Evolutionary conservation across 1,140 invertebrate genomes (phyloP).

Genomic region (Danaus plexippus): DNA sequence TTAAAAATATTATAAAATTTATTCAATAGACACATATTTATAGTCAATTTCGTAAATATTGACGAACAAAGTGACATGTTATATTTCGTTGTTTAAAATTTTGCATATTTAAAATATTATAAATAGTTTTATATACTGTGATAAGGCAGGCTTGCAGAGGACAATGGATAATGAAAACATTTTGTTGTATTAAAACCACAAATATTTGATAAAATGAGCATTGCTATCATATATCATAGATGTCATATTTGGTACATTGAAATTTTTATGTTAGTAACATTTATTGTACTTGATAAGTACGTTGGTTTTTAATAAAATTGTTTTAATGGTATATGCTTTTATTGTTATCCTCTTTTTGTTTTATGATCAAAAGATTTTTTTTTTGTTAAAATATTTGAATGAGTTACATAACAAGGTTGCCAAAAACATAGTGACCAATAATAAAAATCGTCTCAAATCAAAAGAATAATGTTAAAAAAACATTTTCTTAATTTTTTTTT

Average conservation of each 20-base stretch:
- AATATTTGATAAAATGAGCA: too few species aligned
- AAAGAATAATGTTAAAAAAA: too few species aligned
- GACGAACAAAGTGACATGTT: conserved; percentile 1
- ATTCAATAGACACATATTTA: neutral
- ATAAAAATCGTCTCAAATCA: too few species aligned
- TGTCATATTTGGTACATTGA: too few species aligned
- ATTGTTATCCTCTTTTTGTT: conserved; percentile 9
- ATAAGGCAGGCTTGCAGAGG: conserved; percentile 1
- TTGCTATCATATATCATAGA: too few species aligned
- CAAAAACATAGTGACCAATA: too few species aligned
- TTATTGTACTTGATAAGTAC: conserved; percentile 52
- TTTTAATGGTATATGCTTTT: conserved; percentile 32
- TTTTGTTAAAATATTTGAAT: conserved; percentile 2
- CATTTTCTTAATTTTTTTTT: too few species aligned
- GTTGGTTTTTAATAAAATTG: conserved; percentile 45
- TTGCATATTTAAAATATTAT: neutral
- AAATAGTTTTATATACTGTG: conserved; percentile 6
- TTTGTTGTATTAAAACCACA: too few species aligned
- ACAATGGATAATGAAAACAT: too few species aligned
- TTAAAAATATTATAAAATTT: neutral
- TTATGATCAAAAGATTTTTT: neutral
- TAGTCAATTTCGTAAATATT: neutral
- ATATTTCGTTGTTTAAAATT: conserved; percentile 5
- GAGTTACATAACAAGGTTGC: too few species aligned
- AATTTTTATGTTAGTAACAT: conserved; percentile 36